These are phyloP conservation scores for Trypoxylon attenuatum DNA, from an alignment of 2,888 invertebrate species.

Conservation along the genomic window DNA sequence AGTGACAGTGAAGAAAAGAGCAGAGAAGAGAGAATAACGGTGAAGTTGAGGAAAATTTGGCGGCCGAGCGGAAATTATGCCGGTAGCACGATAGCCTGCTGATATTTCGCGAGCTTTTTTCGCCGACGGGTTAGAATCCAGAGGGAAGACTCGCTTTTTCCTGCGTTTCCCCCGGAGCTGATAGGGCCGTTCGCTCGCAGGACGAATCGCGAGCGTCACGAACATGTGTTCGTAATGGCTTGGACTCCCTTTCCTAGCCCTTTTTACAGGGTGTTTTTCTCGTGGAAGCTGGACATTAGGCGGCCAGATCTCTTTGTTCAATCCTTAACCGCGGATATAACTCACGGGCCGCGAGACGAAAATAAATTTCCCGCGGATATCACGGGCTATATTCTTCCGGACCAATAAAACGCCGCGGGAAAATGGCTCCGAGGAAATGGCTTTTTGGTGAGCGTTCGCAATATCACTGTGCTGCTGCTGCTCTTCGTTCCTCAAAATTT, in stretches of 20 bases:
- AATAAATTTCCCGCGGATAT: not conserved
- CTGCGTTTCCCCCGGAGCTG: too few species aligned
- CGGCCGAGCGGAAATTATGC: conserved; percentile 61
- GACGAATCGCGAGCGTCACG: not conserved
- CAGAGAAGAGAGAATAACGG: conserved; percentile 22
- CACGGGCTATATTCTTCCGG: not conserved
- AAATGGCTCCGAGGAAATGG: too few species aligned
- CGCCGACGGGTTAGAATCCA: conserved; percentile 9
- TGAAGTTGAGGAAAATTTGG: conserved; percentile 55
- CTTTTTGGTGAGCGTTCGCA: too few species aligned
- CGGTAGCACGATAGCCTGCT: conserved; percentile 37
- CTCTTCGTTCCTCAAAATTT: too few species aligned
- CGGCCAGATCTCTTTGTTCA: not conserved
- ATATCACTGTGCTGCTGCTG: too few species aligned
- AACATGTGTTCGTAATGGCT: not conserved
- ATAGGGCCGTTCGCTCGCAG: not conserved
- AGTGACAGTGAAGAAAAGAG: conserved; percentile 13
- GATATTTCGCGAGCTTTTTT: conserved; percentile 45
- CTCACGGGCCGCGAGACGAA: not conserved
- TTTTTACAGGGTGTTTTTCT: not conserved
- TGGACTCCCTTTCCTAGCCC: not conserved
- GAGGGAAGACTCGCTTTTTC: too few species aligned
- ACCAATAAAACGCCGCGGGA: too few species aligned
- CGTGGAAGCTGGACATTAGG: not conserved
- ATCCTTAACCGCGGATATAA: not conserved